Percentiles rank a stretch among this genome's conserved stretches.
Conservation (phyloP, 2,888 invertebrate genomes). For the Drosophila yooni region DNA sequence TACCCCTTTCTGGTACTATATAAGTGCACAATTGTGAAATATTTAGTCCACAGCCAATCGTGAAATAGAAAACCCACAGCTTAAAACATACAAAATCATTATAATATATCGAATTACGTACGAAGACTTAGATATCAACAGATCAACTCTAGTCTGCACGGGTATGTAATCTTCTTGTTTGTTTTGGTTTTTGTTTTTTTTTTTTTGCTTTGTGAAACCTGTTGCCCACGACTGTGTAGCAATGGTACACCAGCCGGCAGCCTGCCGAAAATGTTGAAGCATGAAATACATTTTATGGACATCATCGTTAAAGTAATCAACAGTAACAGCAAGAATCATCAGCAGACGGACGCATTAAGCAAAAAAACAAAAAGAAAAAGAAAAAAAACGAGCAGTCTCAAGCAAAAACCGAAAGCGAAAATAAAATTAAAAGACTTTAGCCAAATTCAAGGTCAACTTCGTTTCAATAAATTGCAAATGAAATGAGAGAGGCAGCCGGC, state of each 20-base stretch:
- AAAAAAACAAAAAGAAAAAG: conserved; percentile 11
- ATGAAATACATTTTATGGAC: conserved; percentile 73
- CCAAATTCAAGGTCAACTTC: conserved; percentile 81
- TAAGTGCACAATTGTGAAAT: no score
- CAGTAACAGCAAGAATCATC: conserved; percentile 73
- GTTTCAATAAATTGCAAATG: conserved; percentile 78
- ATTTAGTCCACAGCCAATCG: neutral
- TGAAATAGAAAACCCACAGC: neutral
- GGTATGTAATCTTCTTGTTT: conserved; percentile 15
- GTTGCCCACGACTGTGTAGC: conserved; percentile 47
- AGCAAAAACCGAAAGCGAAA: conserved; percentile 54
- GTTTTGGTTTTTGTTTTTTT: conserved; percentile 28
- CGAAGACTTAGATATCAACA: neutral
- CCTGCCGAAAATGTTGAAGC: conserved; percentile 48
- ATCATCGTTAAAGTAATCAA: conserved; percentile 77
- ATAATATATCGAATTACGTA: neutral
- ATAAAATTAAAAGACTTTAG: conserved; percentile 80
- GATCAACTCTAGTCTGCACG: neutral
- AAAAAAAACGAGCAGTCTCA: conserved; percentile 44
- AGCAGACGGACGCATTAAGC: conserved; percentile 46
- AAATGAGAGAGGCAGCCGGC: conserved; percentile 49
- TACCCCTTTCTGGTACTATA: neutral
- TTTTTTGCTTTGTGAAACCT: conserved; percentile 51
- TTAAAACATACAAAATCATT: neutral
- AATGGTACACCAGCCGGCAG: conserved; percentile 14